Evolutionary conservation across 2,888 invertebrate species (phyloP).

Genomic region (Ommatoiulus sabulosus): DNA sequence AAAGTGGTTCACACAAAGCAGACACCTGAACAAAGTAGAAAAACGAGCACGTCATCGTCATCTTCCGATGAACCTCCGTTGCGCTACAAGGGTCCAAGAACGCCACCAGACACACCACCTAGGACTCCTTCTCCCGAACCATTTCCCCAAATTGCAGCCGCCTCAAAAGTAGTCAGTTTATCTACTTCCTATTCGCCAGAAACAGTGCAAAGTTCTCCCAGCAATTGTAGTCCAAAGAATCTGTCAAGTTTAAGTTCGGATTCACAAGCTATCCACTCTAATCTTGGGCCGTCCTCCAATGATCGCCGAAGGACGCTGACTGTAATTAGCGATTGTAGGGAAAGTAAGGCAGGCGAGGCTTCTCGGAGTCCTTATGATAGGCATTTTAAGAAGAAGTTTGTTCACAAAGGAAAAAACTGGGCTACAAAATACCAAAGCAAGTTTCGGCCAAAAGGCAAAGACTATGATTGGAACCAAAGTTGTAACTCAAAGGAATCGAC

Average conservation of each 20-base stretch:
- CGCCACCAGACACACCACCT: constrained; percentile 63
- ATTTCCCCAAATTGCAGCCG: not conserved
- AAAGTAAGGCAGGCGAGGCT: constrained; percentile 45
- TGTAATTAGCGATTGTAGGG: not conserved
- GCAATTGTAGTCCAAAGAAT: not conserved
- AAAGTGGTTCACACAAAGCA: constrained; percentile 58
- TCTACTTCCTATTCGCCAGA: not conserved
- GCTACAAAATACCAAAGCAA: constrained; percentile 72
- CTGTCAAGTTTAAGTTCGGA: constrained; percentile 54
- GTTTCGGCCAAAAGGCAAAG: constrained; percentile 79
- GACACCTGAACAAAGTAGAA: not conserved
- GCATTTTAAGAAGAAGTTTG: constrained; percentile 60
- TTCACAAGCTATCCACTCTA: not conserved
- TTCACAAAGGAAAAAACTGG: constrained; percentile 57
- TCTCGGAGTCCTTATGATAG: constrained; percentile 57
- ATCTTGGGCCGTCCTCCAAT: not conserved
- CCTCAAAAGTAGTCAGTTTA: not conserved
- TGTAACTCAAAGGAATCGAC: constrained; percentile 37
- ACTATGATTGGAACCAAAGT: constrained; percentile 75
- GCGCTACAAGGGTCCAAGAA: constrained; percentile 60
- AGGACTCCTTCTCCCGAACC: constrained; percentile 61
- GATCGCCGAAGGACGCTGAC: constrained; percentile 22
- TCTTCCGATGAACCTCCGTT: not conserved
- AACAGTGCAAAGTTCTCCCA: not conserved
- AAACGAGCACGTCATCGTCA: not conserved